Evolutionary conservation across 2,888 invertebrate species (phyloP).

Genomic region (Eristalis pertinax): DNA sequence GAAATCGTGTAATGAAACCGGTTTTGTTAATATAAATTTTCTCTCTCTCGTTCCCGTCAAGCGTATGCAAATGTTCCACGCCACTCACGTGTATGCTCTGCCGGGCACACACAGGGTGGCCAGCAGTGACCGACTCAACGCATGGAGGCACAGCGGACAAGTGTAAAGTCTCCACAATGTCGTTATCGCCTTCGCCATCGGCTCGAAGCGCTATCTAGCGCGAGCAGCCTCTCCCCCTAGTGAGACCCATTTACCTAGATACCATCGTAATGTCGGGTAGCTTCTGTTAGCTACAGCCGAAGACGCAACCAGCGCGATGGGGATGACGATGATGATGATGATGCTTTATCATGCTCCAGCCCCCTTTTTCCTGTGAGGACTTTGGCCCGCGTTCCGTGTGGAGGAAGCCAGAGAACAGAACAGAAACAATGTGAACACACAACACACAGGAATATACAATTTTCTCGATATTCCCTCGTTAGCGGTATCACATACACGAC

Average conservation of each 20-base stretch:
- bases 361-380: constrained; percentile 47
- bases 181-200: background rate
- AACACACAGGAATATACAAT: constrained; percentile 57
- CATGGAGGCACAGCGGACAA: background rate
- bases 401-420: constrained; percentile 8
- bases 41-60: constrained; percentile 39
- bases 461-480: constrained; percentile 70
- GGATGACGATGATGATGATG: constrained; percentile 45
- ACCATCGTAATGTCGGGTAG: constrained; percentile 57
- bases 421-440: constrained; percentile 56
- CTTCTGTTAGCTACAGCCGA: constrained; percentile 33
- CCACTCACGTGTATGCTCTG: constrained; percentile 36
- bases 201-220: background rate
- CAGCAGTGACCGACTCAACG: constrained; percentile 52
- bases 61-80: constrained; percentile 67
- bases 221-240: background rate
- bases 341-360: constrained; percentile 63
- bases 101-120: constrained; percentile 28
- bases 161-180: background rate
- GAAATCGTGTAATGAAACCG: constrained; percentile 69
- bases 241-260: constrained; percentile 29
- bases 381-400: constrained; percentile 19
- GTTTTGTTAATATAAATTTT: constrained; percentile 70
- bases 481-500: constrained; percentile 71
- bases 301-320: constrained; percentile 12